Conservation (phyloP, 2,888 invertebrate genomes). For the Rotaria magnacalcarata region DNA sequence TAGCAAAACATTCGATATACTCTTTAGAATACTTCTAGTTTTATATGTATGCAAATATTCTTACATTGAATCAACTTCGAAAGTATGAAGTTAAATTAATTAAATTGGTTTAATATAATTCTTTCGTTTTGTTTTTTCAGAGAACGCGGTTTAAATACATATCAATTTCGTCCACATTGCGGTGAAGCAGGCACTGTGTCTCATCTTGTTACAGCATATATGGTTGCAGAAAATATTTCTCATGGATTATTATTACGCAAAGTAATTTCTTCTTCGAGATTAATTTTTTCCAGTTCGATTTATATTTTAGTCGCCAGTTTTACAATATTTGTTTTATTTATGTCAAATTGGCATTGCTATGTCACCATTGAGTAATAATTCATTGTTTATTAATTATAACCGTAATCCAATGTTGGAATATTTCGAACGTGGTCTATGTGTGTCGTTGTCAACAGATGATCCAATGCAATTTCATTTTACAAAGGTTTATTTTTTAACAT, state of each 20-base stretch:
- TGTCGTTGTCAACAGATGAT: slow-evolving; percentile 93
- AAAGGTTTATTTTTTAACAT: slow-evolving; percentile 56
- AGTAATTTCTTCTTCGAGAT: slow-evolving; percentile 60
- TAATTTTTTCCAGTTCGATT: not conserved
- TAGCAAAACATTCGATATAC: too few species aligned
- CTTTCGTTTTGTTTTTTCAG: slow-evolving; percentile 53
- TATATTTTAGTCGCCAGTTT: slow-evolving; percentile 67
- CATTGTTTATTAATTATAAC: slow-evolving; percentile 94
- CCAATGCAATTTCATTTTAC: slow-evolving; percentile 99
- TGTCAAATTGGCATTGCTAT: slow-evolving; percentile 96
- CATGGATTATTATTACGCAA: slow-evolving; percentile 91
- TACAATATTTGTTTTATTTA: slow-evolving; percentile 94
- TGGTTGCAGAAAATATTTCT: slow-evolving; percentile 95
- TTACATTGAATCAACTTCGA: slow-evolving; percentile 87
- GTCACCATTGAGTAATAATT: slow-evolving; percentile 97
- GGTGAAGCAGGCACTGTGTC: slow-evolving; percentile 97
- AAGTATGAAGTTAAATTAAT: slow-evolving; percentile 51
- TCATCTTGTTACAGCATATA: slow-evolving; percentile 90
- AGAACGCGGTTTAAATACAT: slow-evolving; percentile 83
- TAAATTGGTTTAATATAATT: not conserved
- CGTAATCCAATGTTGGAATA: slow-evolving; percentile 95
- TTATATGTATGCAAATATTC: slow-evolving; percentile 94
- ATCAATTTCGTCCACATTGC: slow-evolving; percentile 91
- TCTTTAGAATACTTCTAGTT: slow-evolving; percentile 61
- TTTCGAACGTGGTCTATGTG: slow-evolving; percentile 81